Conservation (phyloP, 2,888 invertebrate genomes). For the Eristalis pertinax region DNA sequence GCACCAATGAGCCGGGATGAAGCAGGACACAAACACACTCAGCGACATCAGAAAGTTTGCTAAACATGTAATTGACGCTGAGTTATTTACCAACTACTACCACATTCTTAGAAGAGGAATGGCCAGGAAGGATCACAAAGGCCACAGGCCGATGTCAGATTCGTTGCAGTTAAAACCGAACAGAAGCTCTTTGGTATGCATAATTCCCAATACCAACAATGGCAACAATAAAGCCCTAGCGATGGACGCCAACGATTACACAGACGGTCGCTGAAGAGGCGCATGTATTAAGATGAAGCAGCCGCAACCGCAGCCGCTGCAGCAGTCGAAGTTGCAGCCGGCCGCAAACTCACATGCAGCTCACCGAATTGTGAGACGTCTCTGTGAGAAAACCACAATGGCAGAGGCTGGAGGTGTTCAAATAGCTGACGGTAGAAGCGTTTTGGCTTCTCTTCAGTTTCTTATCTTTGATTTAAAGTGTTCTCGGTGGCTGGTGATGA, state of each 20-base stretch:
- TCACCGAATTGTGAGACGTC: constrained; percentile 19
- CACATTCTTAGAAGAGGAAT: not conserved
- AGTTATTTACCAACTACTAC: not conserved
- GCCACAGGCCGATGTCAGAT: constrained; percentile 34
- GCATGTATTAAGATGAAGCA: constrained; percentile 45
- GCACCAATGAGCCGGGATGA: not conserved
- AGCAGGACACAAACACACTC: not conserved
- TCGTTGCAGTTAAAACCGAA: constrained; percentile 7
- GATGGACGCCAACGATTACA: constrained; percentile 55
- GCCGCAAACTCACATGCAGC: constrained; percentile 39
- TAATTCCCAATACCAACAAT: constrained; percentile 61
- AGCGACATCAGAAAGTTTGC: not conserved
- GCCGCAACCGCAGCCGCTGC: not conserved
- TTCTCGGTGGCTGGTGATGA: constrained; percentile 49
- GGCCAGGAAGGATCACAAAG: not conserved
- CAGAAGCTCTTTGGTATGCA: constrained; percentile 48
- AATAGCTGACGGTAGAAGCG: constrained; percentile 62
- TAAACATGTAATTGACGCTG: not conserved
- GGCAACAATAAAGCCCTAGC: constrained; percentile 53
- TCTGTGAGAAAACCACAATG: constrained; percentile 38
- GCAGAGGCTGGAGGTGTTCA: constrained; percentile 43
- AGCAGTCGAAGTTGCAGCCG: not conserved
- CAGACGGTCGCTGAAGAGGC: constrained; percentile 21
- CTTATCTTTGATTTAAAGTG: constrained; percentile 65
- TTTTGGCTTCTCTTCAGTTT: constrained; percentile 60